Conservation (phyloP, 2,113 vertebrate species). For the Bos indicus region DNA sequence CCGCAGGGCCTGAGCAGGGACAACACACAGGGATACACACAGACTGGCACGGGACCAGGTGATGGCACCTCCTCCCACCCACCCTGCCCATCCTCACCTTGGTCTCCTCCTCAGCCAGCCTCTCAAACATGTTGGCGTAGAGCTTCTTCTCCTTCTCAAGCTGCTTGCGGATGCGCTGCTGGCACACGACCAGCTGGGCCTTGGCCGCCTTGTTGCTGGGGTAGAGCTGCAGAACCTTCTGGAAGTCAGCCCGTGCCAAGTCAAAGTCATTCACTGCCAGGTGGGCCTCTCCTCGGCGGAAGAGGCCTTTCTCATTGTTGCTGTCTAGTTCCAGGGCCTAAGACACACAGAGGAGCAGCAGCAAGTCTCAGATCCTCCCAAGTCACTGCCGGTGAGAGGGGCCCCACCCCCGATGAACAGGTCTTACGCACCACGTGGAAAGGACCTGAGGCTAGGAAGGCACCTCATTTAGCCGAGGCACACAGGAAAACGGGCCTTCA, state of each 20-base stretch:
- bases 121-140: constrained; percentile 99
- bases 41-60: neutral
- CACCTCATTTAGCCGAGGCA: neutral
- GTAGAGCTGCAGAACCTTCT: constrained; percentile 92
- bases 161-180: constrained; percentile 92
- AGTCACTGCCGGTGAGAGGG: neutral
- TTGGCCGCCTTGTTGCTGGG: constrained; percentile 95
- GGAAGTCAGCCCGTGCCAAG: constrained; percentile 89
- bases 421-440: neutral
- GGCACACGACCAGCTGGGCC: constrained; percentile 89
- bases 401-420: neutral
- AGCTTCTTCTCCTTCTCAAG: constrained; percentile 95
- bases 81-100: constrained; percentile 80
- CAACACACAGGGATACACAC: neutral
- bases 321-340: constrained; percentile 92
- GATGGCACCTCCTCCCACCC: neutral
- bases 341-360: neutral
- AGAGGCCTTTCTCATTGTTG: constrained; percentile 95
- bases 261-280: constrained; percentile 94
- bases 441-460: neutral
- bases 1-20: neutral
- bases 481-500: neutral
- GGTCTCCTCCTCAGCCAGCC: constrained; percentile 90
- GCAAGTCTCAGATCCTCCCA: neutral
- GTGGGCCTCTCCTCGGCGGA: constrained; percentile 92